Evolutionary conservation across 1,140 invertebrate genomes (phyloP), one percentile per base, ranked within the genome.

Genomic region (Macrocentrus cingulum): DNA sequence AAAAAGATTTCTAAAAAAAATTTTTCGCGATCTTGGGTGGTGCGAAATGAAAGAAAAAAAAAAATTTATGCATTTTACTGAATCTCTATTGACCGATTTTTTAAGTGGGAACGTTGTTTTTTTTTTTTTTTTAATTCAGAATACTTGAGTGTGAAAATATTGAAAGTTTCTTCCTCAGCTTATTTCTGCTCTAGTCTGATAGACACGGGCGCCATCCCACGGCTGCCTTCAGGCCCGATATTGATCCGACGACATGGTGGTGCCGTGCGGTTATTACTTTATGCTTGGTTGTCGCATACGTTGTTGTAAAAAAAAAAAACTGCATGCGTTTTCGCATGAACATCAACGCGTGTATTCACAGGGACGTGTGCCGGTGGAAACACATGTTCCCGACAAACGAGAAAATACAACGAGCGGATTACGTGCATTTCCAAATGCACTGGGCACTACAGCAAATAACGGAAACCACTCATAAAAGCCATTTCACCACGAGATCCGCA

Each of bases 241-340:
- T 74, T 69, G 72, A 75, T 75, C 72, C 71, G 57, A 41, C 62
- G 51, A 66, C 63, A 37, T 51, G 52, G 56, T 53, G 60, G 58
- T 64, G 57, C 63, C 61, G 51, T 56, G 58, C 65, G 59, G 65
- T 72, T 70, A 69, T 72, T 72, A 72, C 66, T 69, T 71, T 68
- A 64, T 67, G 63, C 63, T 60, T 55, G 65, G 57, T 61, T 61
- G 52, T 62, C 49, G 48, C 49, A 52, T 37, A 55, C 57, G 11
- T 29, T 41, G 11, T 8, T 18, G 8, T 13, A 41, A 22, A 57
- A 41, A 44, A 57, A 50, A 57, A 50, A 32, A 15, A 7, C 6
- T 16, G 18, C 18, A 54, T 9, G 25, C 19, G 13, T 9, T 8
- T 1, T 32, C 48, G 2, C n/a, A 25, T 23, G 44, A n/a, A 44